Evolutionary conservation across 2,888 invertebrate species (phyloP), one percentile per base, ranked within the genome.

Genomic region (Chouioia cunea): DNA sequence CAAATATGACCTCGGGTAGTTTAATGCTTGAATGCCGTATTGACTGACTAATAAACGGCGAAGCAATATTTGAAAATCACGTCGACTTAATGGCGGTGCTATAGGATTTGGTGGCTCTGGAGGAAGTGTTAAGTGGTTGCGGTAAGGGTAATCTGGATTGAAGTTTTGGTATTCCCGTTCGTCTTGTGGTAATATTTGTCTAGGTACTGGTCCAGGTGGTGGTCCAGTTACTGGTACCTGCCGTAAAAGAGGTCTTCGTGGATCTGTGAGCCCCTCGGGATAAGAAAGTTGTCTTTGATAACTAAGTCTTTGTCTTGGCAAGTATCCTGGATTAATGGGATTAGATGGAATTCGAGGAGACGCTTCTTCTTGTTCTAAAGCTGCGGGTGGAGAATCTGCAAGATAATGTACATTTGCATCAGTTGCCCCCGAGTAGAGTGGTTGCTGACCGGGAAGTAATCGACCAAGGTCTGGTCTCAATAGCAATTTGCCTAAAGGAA

Each of bases 71-170:
- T 92, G 91, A 72, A 93, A 90, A 80, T 93, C 93, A 78, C 90
- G 88, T 1, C 92, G 90, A 79, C 92, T 92, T 2, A 93, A 89
- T 8, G 93, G 93, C 12, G 92, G 89, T 58, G 90, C 88, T 54
- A 91, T 91, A 2, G 89, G 87, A 70, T 89, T 89, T 2, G 83
- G 84, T 4, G 88, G 87, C 67, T 89, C 88, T 0, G 85, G 83
- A 47, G 88, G 88, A n/a, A 84, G 57, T 15, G 82, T 78, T 2
- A 83, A 71, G 1, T 78, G 64, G 0, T 73, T 65, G 56, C 82
- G 75, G 65, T 84, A 82, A 2, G 78, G 78, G 73, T 84, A 83
- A 4, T 83, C 82, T 0, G 79, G 72, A 2, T 79, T 78, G 0
- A 79, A 74, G 15, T 76, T 67, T 0, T 77, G 78, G 63, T 83